phyloP scores from a whole-genome alignment of 2,888 invertebrate genomes.

The Scaptomyza tumidula region DNA sequence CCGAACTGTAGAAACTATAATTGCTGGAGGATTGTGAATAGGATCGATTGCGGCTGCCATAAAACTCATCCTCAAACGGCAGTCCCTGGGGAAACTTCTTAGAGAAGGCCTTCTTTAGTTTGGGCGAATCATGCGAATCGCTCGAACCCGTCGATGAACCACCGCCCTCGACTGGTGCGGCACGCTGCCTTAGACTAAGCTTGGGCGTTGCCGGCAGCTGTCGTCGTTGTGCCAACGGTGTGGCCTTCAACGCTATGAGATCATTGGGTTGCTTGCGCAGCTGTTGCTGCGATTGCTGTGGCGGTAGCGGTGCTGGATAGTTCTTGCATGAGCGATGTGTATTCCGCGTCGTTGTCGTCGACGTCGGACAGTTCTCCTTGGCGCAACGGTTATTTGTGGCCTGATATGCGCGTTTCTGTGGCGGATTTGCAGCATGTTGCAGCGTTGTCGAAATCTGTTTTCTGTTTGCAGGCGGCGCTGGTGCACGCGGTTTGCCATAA shows the following conservation, averaged over 20 bases:
- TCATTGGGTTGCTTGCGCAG: conserved; percentile 70
- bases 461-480: conserved; percentile 55
- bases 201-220: conserved; percentile 72
- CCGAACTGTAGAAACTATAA: conserved; percentile 83
- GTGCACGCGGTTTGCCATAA: conserved; percentile 67
- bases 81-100: conserved; percentile 84
- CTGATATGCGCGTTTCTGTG: conserved; percentile 83
- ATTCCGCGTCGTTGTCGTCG: conserved; percentile 46
- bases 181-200: conserved; percentile 49
- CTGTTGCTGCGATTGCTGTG: conserved; percentile 34
- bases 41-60: conserved; percentile 80
- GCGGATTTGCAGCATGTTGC: conserved; percentile 38
- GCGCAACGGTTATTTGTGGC: conserved; percentile 63
- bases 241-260: conserved; percentile 66
- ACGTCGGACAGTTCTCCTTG: conserved; percentile 82
- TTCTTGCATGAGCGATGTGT: conserved; percentile 71
- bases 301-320: conserved; percentile 76
- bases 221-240: conserved; percentile 58
- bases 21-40: conserved; percentile 84
- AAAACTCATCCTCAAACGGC: conserved; percentile 84
- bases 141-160: conserved; percentile 78
- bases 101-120: conserved; percentile 82
- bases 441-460: conserved; percentile 49
- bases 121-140: conserved; percentile 82
- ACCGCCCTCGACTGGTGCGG: conserved; percentile 60